Conservation (phyloP, 2,888 invertebrate genomes). For the Cryptosula pallasiana region DNA sequence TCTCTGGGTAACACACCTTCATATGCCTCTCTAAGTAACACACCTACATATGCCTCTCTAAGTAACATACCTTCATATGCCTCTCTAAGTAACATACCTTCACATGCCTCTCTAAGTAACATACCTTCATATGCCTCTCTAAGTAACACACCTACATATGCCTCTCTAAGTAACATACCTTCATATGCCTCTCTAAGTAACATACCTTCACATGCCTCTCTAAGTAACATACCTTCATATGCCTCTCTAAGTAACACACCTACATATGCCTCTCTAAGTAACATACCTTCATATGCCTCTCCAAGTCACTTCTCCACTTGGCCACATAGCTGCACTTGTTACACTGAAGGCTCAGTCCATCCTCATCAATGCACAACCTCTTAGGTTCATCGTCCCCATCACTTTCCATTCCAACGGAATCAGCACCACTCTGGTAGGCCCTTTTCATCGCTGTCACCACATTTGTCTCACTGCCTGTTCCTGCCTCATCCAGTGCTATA, state of each 20-base stretch:
- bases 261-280: no score
- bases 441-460: not conserved
- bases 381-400: constrained; percentile 8
- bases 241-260: constrained; percentile 49
- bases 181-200: no score
- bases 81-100: constrained; percentile 11
- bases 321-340: constrained; percentile 50
- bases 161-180: constrained; percentile 48
- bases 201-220: constrained; percentile 39
- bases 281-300: constrained; percentile 38
- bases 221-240: constrained; percentile 43
- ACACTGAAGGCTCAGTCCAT: constrained; percentile 36
- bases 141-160: constrained; percentile 34
- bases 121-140: no score
- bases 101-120: constrained; percentile 49
- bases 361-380: constrained; percentile 21
- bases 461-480: not conserved
- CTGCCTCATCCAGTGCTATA: not conserved
- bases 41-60: constrained; percentile 42
- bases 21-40: no score
- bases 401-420: not conserved
- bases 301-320: constrained; percentile 51
- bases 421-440: not conserved
- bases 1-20: constrained; percentile 48
- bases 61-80: no score